phyloP scores from a whole-genome alignment of 2,888 invertebrate species.

The Drosophila helvetica region DNA sequence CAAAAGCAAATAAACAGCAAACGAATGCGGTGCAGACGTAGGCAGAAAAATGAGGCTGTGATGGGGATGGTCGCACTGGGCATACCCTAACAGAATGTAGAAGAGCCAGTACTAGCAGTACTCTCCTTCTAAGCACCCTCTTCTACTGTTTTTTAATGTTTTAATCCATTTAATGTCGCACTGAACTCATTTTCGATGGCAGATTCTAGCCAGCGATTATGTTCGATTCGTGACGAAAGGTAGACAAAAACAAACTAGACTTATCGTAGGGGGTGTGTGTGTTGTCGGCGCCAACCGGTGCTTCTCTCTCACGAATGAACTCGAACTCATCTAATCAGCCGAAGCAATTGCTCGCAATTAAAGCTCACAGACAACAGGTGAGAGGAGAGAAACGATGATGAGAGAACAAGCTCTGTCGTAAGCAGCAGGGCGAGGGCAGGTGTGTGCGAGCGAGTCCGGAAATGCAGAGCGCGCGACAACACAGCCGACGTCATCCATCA shows the following conservation, averaged over 20 bases:
- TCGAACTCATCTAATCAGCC: conserved; percentile 48
- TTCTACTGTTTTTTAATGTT: neutral
- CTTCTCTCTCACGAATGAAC: conserved; percentile 33
- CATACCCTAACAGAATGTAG: neutral
- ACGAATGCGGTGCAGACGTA: conserved; percentile 23
- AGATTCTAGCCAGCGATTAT: neutral
- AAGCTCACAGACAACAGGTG: conserved; percentile 12
- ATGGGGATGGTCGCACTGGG: neutral
- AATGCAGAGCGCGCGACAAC: conserved; percentile 45
- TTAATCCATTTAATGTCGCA: neutral
- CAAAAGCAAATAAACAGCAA: conserved; percentile 10
- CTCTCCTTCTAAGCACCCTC: neutral
- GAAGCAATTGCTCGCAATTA: conserved; percentile 26
- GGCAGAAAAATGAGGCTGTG: neutral
- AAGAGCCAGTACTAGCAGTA: neutral
- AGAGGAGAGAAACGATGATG: conserved; percentile 20
- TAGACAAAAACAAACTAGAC: neutral
- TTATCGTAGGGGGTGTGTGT: neutral
- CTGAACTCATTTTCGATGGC: neutral
- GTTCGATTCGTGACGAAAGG: neutral
- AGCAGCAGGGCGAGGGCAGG: conserved; percentile 20
- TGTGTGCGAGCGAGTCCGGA: conserved; percentile 5
- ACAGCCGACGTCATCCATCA: conserved; percentile 61
- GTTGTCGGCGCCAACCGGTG: conserved; percentile 8
- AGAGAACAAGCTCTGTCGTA: conserved; percentile 31